phyloP scores from a whole-genome alignment of 2,888 invertebrate genomes.

The Caenorhabditis becei region DNA sequence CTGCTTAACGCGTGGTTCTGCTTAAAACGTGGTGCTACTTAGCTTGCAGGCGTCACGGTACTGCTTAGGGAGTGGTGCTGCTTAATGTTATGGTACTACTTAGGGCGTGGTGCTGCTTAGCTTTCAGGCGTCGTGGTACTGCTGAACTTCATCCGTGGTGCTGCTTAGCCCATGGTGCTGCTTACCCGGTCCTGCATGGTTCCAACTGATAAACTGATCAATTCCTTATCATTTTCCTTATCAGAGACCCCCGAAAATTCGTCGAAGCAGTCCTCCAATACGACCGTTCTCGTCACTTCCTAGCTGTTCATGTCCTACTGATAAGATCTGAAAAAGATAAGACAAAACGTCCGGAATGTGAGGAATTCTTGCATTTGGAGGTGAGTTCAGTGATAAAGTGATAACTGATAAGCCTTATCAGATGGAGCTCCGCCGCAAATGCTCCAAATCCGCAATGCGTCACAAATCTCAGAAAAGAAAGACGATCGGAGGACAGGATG shows the following conservation, averaged over 20 bases:
- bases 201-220: no score
- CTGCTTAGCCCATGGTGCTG: no score
- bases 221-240: no score
- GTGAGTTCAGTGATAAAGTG: not conserved
- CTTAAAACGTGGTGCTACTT: no score
- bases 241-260: slow-evolving; percentile 50
- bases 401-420: not conserved
- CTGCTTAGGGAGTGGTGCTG: no score
- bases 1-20: no score
- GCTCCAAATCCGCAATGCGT: slow-evolving; percentile 47
- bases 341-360: slow-evolving; percentile 10
- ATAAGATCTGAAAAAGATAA: slow-evolving; percentile 47
- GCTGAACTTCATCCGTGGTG: no score
- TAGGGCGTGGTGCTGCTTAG: no score
- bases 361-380: slow-evolving; percentile 55
- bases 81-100: no score
- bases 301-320: slow-evolving; percentile 39
- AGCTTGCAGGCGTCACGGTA: no score
- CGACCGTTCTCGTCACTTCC: slow-evolving; percentile 17
- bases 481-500: slow-evolving; percentile 10
- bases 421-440: slow-evolving; percentile 58
- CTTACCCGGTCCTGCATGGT: no score
- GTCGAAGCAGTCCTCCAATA: slow-evolving; percentile 50
- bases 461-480: slow-evolving; percentile 52
- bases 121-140: no score